Percentiles rank a stretch among this genome's conserved stretches.
These are phyloP conservation scores for Hiodon tergisus DNA, from an alignment of 2,113 vertebrate genomes.

Conservation along the genomic window DNA sequence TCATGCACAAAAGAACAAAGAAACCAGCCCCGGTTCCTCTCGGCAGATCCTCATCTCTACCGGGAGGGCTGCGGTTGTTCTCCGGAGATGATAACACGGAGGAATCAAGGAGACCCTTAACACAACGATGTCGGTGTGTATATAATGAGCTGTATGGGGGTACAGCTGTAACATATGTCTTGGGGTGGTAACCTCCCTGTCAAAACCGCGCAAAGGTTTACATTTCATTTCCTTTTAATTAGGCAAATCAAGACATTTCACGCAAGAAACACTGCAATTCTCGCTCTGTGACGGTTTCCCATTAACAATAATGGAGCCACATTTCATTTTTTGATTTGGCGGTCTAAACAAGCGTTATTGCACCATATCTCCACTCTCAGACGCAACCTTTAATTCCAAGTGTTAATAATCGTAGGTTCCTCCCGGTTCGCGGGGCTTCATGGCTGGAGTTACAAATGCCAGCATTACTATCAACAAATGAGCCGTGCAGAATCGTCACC, in stretches of 20 bases:
- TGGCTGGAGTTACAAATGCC: slow-evolving; percentile 11
- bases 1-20: too few species aligned
- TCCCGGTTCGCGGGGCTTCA: slow-evolving; percentile 7
- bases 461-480: slow-evolving; percentile 7
- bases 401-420: neutral
- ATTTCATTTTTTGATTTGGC: neutral
- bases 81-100: neutral
- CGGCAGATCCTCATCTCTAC: neutral
- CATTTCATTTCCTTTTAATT: slow-evolving; percentile 3
- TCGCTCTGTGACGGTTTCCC: too few species aligned
- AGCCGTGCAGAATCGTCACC: slow-evolving; percentile 19
- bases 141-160: neutral
- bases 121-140: neutral
- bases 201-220: neutral
- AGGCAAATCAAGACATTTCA: neutral
- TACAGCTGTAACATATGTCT: neutral
- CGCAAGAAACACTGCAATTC: too few species aligned
- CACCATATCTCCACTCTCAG: neutral
- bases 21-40: slow-evolving; percentile 1
- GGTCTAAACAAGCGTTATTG: neutral
- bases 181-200: neutral
- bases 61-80: neutral
- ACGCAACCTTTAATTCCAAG: neutral
- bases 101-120: neutral
- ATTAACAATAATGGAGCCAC: too few species aligned